phyloP scores from a whole-genome alignment of 2,888 invertebrate species.

The Saturnia pavonia region DNA sequence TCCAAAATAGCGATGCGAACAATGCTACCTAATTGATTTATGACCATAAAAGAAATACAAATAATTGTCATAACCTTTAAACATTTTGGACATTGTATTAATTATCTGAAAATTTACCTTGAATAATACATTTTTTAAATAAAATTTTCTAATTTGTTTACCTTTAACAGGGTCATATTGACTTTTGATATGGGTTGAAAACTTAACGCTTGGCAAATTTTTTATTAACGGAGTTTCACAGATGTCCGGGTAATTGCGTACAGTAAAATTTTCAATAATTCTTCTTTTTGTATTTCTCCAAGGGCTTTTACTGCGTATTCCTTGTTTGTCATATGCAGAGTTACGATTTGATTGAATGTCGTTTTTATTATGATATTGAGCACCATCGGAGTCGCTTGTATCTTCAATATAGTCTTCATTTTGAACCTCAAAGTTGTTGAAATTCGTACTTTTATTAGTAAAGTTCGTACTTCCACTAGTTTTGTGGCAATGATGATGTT shows the following conservation, averaged over 20 bases:
- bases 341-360: neutral
- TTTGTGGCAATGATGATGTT: neutral
- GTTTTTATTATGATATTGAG: neutral
- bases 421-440: neutral
- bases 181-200: neutral
- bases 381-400: neutral
- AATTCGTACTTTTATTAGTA: neutral
- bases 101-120: neutral
- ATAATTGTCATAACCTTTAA: neutral
- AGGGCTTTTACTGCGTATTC: neutral
- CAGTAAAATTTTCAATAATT: neutral
- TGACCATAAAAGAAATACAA: too few species aligned
- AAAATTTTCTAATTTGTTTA: neutral
- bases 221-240: neutral
- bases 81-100: neutral
- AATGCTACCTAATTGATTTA: too few species aligned
- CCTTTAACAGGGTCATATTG: neutral
- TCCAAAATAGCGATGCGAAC: too few species aligned
- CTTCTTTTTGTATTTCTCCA: slow-evolving; percentile 15
- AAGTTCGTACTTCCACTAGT: neutral
- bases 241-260: neutral
- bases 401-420: neutral
- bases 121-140: neutral
- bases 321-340: neutral
- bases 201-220: neutral